Evolutionary conservation across 2,113 vertebrate genomes (phyloP), one percentile per base, ranked within the genome.

Genomic region (Perccottus glenii): DNA sequence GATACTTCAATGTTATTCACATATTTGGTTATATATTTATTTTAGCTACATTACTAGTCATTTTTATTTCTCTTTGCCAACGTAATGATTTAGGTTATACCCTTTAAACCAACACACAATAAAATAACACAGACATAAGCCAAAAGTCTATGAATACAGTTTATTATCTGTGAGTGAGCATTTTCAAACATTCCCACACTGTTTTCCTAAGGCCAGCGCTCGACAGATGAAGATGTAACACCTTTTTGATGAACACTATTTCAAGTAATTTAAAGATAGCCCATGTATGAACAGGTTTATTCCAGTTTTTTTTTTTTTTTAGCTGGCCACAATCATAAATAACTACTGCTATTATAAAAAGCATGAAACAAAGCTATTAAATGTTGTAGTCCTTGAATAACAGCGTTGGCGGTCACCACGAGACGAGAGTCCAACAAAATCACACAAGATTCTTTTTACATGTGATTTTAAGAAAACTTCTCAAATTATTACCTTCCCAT

Each of bases 301-400:
- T 38, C 52, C 52, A 55, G 52, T 55, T 36, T 55, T 12, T 46
- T 12, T 4, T 55, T 55, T 40, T 27, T 27, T 27, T 27, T 27
- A 27, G 19, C 19, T 55, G 33, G 12, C 52, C 15, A 55, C 52
- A 55, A 36, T 55, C 52, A 55, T 36, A 55, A 55, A 55, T 33
- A 55, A 36, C 52, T 38, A 55, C 33, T n/a, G 52, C 33, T 33
- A 33, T 55, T 55, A 55, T 55, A 55, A 55, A 55, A 55, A 55
- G 52, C 52, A 36, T 36, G 33, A 55, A 55, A 36, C 35, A 55
- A 55, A 55, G 32, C 12, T 55, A 55, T n/a, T 55, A 36, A 36
- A 55, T 55, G 52, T n/a, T 55, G 36, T 33, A 55, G 52, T 38
- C 52, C 35, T 55, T 38, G 35, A 8, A 55, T 36, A 36, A 55